Conservation (phyloP, 2,113 vertebrate genomes). For the Cercopithecus mona region DNA sequence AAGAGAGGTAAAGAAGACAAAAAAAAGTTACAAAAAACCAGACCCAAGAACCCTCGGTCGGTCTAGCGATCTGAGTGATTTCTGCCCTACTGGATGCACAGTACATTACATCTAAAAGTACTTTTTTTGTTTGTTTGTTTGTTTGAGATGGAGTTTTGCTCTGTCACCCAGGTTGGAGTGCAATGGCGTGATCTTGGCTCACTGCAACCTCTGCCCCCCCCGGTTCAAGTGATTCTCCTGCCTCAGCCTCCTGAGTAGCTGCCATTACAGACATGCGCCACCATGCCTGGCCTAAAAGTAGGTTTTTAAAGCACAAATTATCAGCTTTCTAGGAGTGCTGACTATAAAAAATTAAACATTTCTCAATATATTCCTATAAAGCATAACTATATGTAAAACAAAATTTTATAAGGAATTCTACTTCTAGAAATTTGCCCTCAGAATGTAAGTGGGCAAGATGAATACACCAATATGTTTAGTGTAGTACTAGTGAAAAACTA, state of each 20-base stretch:
- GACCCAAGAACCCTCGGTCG: background rate
- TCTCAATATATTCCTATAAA: background rate
- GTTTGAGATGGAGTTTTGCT: too few species aligned
- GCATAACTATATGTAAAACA: conserved; percentile 23
- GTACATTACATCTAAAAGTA: background rate
- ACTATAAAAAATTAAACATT: background rate
- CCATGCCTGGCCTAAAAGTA: background rate
- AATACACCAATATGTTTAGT: background rate
- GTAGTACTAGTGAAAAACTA: background rate
- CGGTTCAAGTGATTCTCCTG: too few species aligned
- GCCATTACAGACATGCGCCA: too few species aligned
- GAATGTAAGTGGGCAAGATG: background rate
- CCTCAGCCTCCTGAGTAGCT: too few species aligned
- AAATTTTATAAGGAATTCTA: conserved; percentile 17
- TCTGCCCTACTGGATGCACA: background rate
- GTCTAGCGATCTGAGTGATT: background rate
- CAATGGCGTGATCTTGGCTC: too few species aligned
- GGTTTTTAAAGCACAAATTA: background rate
- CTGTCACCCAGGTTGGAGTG: too few species aligned
- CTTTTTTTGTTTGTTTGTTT: too few species aligned
- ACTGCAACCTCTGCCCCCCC: too few species aligned
- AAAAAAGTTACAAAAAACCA: background rate
- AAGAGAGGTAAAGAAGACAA: background rate
- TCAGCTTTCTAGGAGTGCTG: background rate
- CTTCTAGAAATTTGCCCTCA: background rate